Evolutionary conservation across 2,113 vertebrate species (phyloP).

Genomic region (Eudyptes chrysolophus): DNA sequence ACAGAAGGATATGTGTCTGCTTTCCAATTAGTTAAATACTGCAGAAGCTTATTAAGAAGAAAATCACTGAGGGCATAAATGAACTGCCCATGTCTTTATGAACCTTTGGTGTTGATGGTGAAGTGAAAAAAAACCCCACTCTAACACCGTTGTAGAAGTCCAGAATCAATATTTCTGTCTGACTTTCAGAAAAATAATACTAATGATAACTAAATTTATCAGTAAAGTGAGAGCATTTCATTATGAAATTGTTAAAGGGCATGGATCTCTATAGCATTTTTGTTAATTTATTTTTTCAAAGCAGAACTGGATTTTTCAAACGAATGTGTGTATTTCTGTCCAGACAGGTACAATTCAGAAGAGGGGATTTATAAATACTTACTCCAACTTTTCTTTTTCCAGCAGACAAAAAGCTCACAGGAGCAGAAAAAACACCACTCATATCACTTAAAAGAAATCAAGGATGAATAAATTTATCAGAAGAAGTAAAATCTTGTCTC

Average conservation of each 20-base stretch:
- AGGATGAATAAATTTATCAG: neutral
- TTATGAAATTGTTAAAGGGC: neutral
- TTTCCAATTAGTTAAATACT: neutral
- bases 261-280: neutral
- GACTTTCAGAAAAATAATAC: neutral
- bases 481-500: neutral
- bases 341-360: neutral
- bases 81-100: neutral
- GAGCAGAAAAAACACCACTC: neutral
- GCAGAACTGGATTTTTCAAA: neutral
- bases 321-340: accelerated
- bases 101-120: neutral
- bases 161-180: neutral
- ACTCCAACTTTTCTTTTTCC: neutral
- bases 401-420: neutral
- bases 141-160: neutral
- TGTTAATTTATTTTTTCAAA: neutral
- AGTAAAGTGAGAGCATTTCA: neutral
- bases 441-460: neutral
- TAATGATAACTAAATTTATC: neutral
- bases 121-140: neutral
- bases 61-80: neutral
- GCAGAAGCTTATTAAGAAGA: neutral
- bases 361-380: neutral
- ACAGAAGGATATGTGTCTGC: neutral